These are phyloP conservation scores for Bagarius yarrelli DNA, from an alignment of 2,113 vertebrate genomes.

Conservation along the genomic window DNA sequence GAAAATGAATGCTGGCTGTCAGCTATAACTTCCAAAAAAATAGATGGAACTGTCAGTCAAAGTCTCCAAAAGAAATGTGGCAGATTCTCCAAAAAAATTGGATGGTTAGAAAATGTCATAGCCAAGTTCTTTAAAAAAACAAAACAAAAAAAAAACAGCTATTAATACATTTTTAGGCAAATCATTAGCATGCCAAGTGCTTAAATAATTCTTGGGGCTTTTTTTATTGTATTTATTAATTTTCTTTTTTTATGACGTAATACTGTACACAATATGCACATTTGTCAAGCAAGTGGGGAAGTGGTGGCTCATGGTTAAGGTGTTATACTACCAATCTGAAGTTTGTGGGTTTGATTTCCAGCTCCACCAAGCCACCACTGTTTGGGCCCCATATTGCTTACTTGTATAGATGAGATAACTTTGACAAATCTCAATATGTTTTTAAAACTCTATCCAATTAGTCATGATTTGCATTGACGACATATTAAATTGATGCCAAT, in stretches of 20 bases:
- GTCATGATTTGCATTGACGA: constrained; percentile 37
- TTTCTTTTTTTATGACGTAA: background rate
- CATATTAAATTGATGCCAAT: constrained; percentile 45
- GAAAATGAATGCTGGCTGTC: constrained; percentile 2
- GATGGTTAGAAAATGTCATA: background rate
- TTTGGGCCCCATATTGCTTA: too few species aligned
- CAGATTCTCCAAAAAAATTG: background rate
- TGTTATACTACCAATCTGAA: too few species aligned
- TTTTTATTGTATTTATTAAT: background rate
- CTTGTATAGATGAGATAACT: constrained; percentile 41
- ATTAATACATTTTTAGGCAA: background rate
- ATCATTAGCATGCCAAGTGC: background rate
- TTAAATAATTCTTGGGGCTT: too few species aligned
- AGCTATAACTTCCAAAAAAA: background rate
- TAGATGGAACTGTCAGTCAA: background rate
- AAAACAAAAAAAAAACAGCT: background rate
- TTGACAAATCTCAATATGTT: constrained; percentile 33
- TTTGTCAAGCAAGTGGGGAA: constrained; percentile 32
- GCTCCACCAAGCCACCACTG: too few species aligned
- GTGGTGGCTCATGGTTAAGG: too few species aligned
- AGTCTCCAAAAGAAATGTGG: background rate
- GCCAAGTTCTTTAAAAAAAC: background rate
- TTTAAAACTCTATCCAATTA: constrained; percentile 42
- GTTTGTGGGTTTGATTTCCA: too few species aligned
- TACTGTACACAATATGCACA: constrained; percentile 1